Percentiles rank a stretch among this genome's conserved stretches.
These are phyloP conservation scores for Cryptoprocta ferox DNA, from an alignment of 2,797 vertebrate genomes.

Conservation along the genomic window DNA sequence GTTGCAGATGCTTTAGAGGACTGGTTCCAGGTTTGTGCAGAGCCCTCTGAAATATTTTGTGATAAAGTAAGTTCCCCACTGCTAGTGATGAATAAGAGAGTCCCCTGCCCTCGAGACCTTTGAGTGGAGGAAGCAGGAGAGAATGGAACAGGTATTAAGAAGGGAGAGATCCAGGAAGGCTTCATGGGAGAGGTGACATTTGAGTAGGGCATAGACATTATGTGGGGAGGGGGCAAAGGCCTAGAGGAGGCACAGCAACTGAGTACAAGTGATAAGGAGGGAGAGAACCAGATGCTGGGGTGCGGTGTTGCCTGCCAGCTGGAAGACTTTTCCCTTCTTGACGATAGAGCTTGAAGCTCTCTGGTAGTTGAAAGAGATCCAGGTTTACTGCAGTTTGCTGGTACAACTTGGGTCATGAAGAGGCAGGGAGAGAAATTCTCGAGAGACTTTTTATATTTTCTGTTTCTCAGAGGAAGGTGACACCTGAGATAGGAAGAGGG, in stretches of 20 bases:
- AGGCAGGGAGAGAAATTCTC: not conserved
- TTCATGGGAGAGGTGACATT: constrained; percentile 24
- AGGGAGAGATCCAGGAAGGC: not conserved
- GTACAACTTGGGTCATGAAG: not conserved
- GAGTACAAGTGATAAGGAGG: not conserved
- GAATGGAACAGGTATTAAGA: not conserved
- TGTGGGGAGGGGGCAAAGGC: not conserved
- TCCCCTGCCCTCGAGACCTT: not conserved
- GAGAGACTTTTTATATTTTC: not conserved
- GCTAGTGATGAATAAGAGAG: not conserved
- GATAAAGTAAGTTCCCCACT: not conserved
- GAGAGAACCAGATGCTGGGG: not conserved
- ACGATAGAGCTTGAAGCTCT: not conserved
- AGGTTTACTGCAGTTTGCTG: not conserved
- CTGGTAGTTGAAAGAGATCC: not conserved
- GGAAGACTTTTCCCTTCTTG: not conserved
- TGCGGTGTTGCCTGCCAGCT: too few species aligned
- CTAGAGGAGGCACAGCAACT: not conserved
- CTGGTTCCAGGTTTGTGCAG: not conserved
- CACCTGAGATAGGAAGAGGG: not conserved
- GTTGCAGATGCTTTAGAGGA: not conserved
- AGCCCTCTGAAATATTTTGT: not conserved
- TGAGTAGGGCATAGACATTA: not conserved
- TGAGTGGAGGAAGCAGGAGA: not conserved
- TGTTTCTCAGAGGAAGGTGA: constrained; percentile 6